These are phyloP conservation scores for Buathra laborator DNA, from an alignment of 2,888 invertebrate species.

Conservation along the genomic window DNA sequence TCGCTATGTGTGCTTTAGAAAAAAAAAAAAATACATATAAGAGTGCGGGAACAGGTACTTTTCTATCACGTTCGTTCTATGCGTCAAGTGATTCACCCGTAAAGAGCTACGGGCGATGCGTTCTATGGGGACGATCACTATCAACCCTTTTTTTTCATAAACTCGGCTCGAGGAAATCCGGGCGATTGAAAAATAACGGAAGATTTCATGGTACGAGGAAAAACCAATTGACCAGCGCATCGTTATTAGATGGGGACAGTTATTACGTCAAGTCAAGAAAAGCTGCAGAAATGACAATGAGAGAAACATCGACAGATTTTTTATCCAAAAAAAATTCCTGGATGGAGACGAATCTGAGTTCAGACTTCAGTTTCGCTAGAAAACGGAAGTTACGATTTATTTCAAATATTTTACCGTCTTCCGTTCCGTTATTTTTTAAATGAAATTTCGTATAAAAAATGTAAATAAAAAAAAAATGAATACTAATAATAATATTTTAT, in stretches of 20 bases:
- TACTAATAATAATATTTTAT: too few relatives aligned
- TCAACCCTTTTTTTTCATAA: slow-evolving; percentile 31
- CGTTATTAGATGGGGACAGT: neutral
- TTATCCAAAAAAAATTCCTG: neutral
- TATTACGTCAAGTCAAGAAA: too few relatives aligned
- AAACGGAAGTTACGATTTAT: neutral
- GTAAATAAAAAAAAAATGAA: too few relatives aligned
- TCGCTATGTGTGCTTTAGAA: slow-evolving; percentile 7
- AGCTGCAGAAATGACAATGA: neutral
- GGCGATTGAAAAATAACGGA: slow-evolving; percentile 64
- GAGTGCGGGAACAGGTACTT: slow-evolving; percentile 24
- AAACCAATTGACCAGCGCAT: too few relatives aligned
- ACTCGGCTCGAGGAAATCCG: neutral
- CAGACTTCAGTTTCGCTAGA: neutral
- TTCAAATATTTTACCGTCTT: neutral
- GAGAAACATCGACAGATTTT: too few relatives aligned
- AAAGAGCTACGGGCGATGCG: slow-evolving; percentile 20
- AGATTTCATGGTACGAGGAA: neutral
- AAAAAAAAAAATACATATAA: slow-evolving; percentile 10
- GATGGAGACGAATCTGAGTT: neutral
- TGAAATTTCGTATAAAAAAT: too few relatives aligned
- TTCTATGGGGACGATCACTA: neutral
- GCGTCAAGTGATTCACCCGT: slow-evolving; percentile 38
- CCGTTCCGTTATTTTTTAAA: too few relatives aligned
- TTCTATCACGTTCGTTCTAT: slow-evolving; percentile 35